Evolutionary conservation across 2,113 vertebrate species (phyloP).

Genomic region (Lichenostomus cassidix): DNA sequence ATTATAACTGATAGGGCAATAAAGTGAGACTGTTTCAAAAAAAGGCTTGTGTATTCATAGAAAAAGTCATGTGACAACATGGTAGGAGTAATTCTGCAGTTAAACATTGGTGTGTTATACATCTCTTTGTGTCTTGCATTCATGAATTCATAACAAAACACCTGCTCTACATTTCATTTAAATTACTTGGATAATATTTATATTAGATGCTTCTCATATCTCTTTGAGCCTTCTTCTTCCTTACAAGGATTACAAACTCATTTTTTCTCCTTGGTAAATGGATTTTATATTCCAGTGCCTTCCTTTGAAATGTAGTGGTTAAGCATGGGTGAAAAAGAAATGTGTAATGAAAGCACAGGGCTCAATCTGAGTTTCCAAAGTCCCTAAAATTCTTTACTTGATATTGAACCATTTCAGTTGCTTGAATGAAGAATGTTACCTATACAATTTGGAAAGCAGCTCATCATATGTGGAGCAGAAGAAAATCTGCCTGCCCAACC

Average conservation of each 20-base stretch:
- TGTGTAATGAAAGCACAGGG: background rate
- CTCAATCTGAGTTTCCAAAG: background rate
- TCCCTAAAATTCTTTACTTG: background rate
- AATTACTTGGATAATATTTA: background rate
- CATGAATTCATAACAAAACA: background rate
- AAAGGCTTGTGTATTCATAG: background rate
- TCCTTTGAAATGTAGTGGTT: background rate
- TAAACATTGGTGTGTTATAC: background rate
- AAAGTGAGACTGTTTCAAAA: background rate
- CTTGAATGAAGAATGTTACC: background rate
- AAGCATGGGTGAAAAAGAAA: background rate
- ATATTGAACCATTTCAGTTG: background rate
- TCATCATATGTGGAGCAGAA: background rate
- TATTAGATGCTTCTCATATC: background rate
- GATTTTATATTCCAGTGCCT: background rate
- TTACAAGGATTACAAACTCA: background rate
- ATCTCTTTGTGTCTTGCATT: background rate
- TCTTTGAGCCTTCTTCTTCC: background rate
- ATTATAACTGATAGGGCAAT: background rate
- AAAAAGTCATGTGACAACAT: background rate
- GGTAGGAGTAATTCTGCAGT: background rate
- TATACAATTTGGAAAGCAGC: background rate
- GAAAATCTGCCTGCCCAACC: accelerated
- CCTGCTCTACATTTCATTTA: background rate
- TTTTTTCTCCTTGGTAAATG: background rate